Evolutionary conservation across 2,888 invertebrate species (phyloP).

Genomic region (Magallana nippona): DNA sequence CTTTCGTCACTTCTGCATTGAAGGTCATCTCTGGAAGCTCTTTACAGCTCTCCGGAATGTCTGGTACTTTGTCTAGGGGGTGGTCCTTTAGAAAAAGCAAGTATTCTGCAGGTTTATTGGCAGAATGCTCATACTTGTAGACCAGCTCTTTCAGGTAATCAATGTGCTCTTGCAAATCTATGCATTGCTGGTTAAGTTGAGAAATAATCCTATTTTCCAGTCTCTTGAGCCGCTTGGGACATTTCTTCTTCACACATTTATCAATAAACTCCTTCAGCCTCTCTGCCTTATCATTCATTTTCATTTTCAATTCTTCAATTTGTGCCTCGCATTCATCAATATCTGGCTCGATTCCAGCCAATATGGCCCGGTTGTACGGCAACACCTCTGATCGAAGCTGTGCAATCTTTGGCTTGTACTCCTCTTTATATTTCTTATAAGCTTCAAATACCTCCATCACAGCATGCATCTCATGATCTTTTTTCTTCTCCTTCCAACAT

Average conservation of each 20-base stretch:
- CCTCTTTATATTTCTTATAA: neutral
- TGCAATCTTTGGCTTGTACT: neutral
- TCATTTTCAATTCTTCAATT: neutral
- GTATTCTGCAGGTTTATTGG: conserved; percentile 6
- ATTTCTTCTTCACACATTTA: neutral
- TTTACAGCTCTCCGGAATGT: conserved; percentile 4
- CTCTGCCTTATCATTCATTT: conserved; percentile 3
- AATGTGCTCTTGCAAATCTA: conserved; percentile 2
- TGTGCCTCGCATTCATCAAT: neutral
- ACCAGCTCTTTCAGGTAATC: neutral
- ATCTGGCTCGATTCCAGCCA: conserved; percentile 4
- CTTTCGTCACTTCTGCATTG: neutral
- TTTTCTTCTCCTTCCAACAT: neutral
- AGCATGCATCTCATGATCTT: neutral
- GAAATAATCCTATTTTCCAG: neutral
- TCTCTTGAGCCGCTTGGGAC: neutral
- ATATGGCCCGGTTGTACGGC: conserved; percentile 11
- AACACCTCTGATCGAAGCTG: neutral
- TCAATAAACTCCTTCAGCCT: neutral
- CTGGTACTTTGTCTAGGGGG: neutral
- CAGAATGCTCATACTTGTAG: conserved; percentile 6
- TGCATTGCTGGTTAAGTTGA: neutral
- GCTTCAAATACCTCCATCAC: neutral
- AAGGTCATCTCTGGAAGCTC: neutral
- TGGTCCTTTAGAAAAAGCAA: neutral